phyloP scores from a whole-genome alignment of 2,797 vertebrate genomes.

The Carduelis carduelis region DNA sequence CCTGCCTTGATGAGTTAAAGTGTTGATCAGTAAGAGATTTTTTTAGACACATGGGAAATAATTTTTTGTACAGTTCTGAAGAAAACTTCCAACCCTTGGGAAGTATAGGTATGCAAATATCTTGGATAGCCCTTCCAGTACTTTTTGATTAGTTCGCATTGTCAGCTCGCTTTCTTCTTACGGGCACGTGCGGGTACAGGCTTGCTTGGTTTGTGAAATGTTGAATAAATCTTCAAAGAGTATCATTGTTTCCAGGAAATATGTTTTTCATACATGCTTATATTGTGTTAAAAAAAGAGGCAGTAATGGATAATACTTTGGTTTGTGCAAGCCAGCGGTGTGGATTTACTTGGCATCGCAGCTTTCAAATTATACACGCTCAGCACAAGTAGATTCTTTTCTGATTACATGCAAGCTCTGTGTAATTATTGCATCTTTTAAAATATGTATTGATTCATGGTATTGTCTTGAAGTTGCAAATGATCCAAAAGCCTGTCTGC shows the following conservation, averaged over 20 bases:
- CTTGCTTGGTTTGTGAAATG: constrained; percentile 56
- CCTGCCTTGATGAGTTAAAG: neutral
- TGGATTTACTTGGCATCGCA: constrained; percentile 51
- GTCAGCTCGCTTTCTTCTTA: neutral
- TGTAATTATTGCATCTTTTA: constrained; percentile 33
- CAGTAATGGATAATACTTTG: constrained; percentile 33
- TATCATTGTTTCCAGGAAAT: constrained; percentile 43
- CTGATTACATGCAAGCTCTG: constrained; percentile 34
- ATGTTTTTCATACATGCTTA: constrained; percentile 43
- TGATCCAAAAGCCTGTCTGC: neutral
- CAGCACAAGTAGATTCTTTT: constrained; percentile 49
- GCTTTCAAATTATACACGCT: constrained; percentile 28
- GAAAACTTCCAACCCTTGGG: neutral
- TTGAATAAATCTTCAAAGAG: constrained; percentile 55
- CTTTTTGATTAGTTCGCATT: neutral
- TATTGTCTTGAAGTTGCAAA: constrained; percentile 15
- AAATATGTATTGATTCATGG: constrained; percentile 29
- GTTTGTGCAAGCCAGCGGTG: constrained; percentile 8
- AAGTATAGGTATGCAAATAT: constrained; percentile 20
- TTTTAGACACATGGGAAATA: neutral
- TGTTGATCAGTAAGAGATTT: neutral
- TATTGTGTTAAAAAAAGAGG: neutral
- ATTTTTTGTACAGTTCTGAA: neutral
- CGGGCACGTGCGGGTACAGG: constrained; percentile 15
- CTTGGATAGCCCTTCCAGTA: constrained; percentile 10